Evolutionary conservation across 2,888 invertebrate species (phyloP), one percentile per base, ranked within the genome.

Genomic region (Linyphia triangularis): DNA sequence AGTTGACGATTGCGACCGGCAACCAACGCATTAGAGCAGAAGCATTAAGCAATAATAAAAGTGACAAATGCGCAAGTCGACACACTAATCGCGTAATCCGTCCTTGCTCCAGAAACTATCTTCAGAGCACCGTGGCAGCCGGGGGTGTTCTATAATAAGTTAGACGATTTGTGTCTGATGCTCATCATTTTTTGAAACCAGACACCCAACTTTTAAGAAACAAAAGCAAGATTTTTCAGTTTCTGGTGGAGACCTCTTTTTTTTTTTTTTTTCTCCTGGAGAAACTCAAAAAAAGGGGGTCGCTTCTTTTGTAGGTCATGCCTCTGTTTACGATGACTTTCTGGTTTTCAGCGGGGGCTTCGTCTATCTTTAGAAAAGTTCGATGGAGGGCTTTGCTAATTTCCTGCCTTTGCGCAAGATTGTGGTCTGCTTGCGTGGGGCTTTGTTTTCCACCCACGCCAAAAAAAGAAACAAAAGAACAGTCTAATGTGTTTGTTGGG

Each of bases 351-450:
- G 24, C 28, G 22, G 75, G 24, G 75, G 65, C n/a, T 43, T 33
- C 24, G 59, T 63, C 86, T 88, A 88, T 88, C 86, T 88, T 88
- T 88, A 88, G 86, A 33, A 40, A 51, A 28, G 73, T 63, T 24
- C 72, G 63, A 61, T 10, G 30, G 70, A 77, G 63, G 51, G 85
- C 57, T 51, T 26, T 24, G 43, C 73, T 88, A 85, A 85, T 85
- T 85, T 85, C 78, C 79, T 65, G 70, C 43, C 24, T 63, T 85
- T 65, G 78, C 63, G 67, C 13, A 40, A 59, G 10, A 30, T 28
- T 43, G 16, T 57, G 67, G n/a, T 75, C 26, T 61, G 37, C 19
- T 33, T 24, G n/a, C 26, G 33, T 28, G 43, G 16, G 43, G n/a
- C 43, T 67, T 67, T 37, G n/a, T n/a, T n/a, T 10, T 40, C 19